Conservation (phyloP, 2,113 vertebrate genomes). For the Todiramphus chloris region DNA sequence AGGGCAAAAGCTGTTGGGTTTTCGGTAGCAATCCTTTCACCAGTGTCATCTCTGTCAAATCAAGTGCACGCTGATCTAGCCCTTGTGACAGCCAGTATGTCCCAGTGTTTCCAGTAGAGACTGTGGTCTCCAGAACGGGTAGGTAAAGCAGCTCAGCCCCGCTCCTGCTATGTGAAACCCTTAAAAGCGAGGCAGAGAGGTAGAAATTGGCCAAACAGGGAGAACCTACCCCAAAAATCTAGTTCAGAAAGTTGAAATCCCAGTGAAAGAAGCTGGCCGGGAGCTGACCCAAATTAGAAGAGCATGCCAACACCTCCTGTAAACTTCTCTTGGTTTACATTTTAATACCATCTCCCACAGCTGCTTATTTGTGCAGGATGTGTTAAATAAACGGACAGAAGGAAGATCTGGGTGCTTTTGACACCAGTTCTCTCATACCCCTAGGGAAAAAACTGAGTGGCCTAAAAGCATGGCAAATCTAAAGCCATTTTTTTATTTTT, state of each 20-base stretch:
- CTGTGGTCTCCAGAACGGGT: accelerated
- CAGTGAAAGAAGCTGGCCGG: background rate
- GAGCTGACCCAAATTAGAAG: background rate
- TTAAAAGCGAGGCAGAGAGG: background rate
- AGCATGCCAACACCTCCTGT: background rate
- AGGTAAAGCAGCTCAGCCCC: background rate
- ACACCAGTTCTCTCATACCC: background rate
- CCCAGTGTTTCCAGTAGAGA: background rate
- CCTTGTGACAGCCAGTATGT: background rate
- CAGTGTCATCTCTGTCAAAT: background rate
- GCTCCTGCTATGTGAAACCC: background rate
- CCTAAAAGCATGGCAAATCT: background rate
- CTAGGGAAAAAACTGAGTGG: background rate
- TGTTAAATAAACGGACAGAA: background rate
- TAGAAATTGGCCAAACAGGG: background rate
- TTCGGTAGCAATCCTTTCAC: background rate
- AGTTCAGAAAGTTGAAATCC: background rate
- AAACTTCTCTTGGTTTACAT: background rate
- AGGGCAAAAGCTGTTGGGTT: background rate
- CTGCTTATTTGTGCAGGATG: background rate
- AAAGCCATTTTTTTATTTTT: background rate
- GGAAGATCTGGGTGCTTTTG: background rate
- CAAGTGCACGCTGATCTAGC: background rate
- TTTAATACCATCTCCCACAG: background rate
- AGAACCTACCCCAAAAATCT: background rate